A percentile compares a stretch with the other conserved stretches of the same genome.
These are phyloP conservation scores for Zygothrica quintamaculata DNA, from an alignment of 2,888 invertebrate genomes.

Conservation along the genomic window DNA sequence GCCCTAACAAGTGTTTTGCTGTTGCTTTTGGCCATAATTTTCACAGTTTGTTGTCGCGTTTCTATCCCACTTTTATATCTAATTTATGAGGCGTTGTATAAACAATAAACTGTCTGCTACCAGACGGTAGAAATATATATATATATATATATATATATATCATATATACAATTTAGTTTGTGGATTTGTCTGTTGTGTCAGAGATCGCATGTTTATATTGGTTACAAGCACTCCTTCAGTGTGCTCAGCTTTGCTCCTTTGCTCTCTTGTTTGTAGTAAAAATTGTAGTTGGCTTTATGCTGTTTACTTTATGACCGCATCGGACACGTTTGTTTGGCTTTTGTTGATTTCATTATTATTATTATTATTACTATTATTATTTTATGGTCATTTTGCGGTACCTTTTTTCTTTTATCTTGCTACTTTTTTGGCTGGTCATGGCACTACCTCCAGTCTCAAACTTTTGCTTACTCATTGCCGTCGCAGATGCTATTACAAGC, in stretches of 20 bases:
- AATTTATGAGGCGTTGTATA: constrained; percentile 34
- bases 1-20: constrained; percentile 27
- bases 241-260: not conserved
- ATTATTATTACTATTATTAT: constrained; percentile 56
- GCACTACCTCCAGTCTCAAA: not conserved
- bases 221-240: not conserved
- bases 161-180: constrained; percentile 38
- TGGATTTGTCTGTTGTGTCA: constrained; percentile 28
- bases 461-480: not conserved
- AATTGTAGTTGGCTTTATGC: constrained; percentile 32
- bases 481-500: constrained; percentile 22
- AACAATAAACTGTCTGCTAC: constrained; percentile 34
- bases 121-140: constrained; percentile 25
- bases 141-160: too few species aligned
- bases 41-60: constrained; percentile 1
- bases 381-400: constrained; percentile 58
- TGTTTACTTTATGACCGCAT: constrained; percentile 59
- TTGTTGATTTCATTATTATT: constrained; percentile 65
- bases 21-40: constrained; percentile 25
- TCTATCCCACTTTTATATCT: constrained; percentile 35
- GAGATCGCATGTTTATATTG: constrained; percentile 10
- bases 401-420: too few species aligned
- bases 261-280: not conserved
- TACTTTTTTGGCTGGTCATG: constrained; percentile 10
- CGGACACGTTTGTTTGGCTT: constrained; percentile 52